Percentiles rank a stretch among this genome's conserved stretches.
Conservation (phyloP, 2,888 invertebrate genomes). For the Pyrochroa serraticornis region DNA sequence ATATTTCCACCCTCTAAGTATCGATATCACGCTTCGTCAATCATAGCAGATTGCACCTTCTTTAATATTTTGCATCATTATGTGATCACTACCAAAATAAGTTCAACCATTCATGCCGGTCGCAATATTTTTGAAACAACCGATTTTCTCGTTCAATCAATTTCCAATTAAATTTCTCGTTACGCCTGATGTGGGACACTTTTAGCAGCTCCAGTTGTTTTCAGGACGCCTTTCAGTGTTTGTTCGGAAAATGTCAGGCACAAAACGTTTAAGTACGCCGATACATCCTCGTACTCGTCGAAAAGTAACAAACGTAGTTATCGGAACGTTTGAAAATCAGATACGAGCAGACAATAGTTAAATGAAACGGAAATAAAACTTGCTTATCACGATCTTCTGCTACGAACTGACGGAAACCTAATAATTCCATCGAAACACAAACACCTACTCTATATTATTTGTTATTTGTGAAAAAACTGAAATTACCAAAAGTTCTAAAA, state of each 20-base stretch:
- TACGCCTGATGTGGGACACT: too few species aligned
- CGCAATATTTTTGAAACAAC: too few species aligned
- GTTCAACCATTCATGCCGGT: not conserved
- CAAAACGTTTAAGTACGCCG: not conserved
- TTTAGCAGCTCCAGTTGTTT: not conserved
- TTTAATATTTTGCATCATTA: not conserved
- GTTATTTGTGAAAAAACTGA: conserved; percentile 8
- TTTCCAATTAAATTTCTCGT: not conserved
- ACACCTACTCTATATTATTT: conserved; percentile 1
- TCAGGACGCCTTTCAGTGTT: not conserved
- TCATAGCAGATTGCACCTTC: not conserved
- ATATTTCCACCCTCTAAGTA: conserved; percentile 20
- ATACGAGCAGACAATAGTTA: conserved; percentile 14
- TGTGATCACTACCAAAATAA: not conserved
- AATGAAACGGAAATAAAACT: conserved; percentile 29
- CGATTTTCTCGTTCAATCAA: not conserved
- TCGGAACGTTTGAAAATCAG: conserved; percentile 13
- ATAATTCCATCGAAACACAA: conserved; percentile 20
- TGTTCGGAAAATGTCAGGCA: not conserved
- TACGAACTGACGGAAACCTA: conserved; percentile 21
- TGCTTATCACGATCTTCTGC: conserved; percentile 27
- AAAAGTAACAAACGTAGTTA: not conserved
- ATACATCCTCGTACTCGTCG: not conserved
- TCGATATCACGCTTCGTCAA: conserved; percentile 21
- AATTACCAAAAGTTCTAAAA: conserved; percentile 2